phyloP scores from a whole-genome alignment of 2,888 invertebrate species.

The Cinara cedri region DNA sequence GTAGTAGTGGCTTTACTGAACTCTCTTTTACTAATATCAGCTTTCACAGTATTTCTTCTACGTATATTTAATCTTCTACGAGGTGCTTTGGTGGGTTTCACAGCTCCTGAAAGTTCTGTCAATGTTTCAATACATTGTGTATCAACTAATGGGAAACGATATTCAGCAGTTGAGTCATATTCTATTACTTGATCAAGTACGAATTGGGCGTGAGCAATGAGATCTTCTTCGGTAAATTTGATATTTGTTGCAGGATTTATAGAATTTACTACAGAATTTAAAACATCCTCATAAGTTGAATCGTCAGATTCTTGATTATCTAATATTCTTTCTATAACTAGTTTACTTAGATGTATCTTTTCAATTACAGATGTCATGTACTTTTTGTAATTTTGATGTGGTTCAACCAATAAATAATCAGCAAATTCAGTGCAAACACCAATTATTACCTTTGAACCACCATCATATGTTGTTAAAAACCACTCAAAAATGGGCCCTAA shows the following conservation, averaged over 20 bases:
- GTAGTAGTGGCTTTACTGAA: conserved; percentile 83
- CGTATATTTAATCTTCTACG: conserved; percentile 40
- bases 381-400: conserved; percentile 73
- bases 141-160: conserved; percentile 70
- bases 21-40: conserved; percentile 60
- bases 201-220: conserved; percentile 80
- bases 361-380: conserved; percentile 75
- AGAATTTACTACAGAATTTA: conserved; percentile 64
- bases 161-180: conserved; percentile 69
- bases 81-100: conserved; percentile 69
- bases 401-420: conserved; percentile 79
- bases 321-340: conserved; percentile 78
- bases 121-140: conserved; percentile 77
- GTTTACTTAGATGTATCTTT: conserved; percentile 79
- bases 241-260: conserved; percentile 65
- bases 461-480: conserved; percentile 84
- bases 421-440: conserved; percentile 79
- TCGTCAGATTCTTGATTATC: conserved; percentile 64
- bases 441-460: conserved; percentile 76
- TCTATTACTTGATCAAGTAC: conserved; percentile 77
- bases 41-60: conserved; percentile 35
- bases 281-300: conserved; percentile 78
- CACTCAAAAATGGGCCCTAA: conserved; percentile 85
- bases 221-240: conserved; percentile 72
- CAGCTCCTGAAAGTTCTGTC: conserved; percentile 74